A percentile compares a stretch with the other conserved stretches of the same genome.
These are phyloP conservation scores for Palythoa grandis DNA, from an alignment of 92 coral and sea anemone genomes.

Conservation along the genomic window DNA sequence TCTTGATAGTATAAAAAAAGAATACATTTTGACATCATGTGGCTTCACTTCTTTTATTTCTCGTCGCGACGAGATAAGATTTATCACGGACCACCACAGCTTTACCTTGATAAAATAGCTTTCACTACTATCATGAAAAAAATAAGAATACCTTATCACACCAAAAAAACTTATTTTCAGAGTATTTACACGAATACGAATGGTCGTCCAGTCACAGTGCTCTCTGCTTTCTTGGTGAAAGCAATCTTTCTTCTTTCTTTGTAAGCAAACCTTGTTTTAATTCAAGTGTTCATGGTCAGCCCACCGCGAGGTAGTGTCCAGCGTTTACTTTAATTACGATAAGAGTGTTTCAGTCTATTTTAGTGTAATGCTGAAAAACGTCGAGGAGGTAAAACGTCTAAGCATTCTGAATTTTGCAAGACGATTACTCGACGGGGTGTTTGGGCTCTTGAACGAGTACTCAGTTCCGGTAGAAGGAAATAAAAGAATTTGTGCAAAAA, in stretches of 20 bases:
- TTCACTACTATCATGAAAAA: neutral
- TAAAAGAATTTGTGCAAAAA: neutral
- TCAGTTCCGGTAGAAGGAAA: constrained; percentile 11
- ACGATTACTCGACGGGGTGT: neutral
- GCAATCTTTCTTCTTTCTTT: neutral
- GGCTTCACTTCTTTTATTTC: constrained; percentile 12
- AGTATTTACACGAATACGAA: neutral
- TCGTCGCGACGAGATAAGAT: constrained; percentile 48
- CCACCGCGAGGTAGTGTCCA: neutral
- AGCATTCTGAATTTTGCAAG: neutral
- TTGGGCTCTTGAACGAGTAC: constrained; percentile 8
- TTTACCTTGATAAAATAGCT: neutral
- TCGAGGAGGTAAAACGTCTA: constrained; percentile 41
- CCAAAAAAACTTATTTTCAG: neutral
- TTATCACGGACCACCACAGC: constrained; percentile 32
- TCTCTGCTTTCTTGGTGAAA: neutral
- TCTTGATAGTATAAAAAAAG: constrained; percentile 18
- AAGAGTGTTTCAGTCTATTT: constrained; percentile 19
- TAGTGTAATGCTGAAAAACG: constrained; percentile 20
- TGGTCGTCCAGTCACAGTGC: neutral
- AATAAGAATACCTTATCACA: neutral
- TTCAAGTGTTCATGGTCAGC: no score
- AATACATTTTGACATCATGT: constrained; percentile 8
- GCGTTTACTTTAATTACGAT: neutral
- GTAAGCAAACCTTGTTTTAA: neutral